These are phyloP conservation scores for Myotis planiceps DNA, from an alignment of 2,797 vertebrate species.

Conservation along the genomic window DNA sequence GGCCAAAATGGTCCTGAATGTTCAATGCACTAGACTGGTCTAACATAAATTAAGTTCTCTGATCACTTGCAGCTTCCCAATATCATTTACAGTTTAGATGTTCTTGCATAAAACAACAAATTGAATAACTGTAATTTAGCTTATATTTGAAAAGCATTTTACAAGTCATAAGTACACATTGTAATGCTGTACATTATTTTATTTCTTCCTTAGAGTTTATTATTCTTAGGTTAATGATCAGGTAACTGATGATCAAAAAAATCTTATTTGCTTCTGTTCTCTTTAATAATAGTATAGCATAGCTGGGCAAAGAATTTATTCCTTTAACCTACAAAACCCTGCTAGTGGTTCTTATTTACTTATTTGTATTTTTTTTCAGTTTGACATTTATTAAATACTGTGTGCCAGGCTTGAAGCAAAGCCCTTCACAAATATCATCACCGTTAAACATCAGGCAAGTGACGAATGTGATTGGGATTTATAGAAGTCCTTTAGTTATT, in stretches of 20 bases:
- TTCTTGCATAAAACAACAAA: neutral
- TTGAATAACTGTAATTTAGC: neutral
- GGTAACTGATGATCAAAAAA: neutral
- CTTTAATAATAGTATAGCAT: neutral
- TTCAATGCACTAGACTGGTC: neutral
- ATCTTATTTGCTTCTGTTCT: neutral
- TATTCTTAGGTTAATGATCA: slow-evolving; percentile 8
- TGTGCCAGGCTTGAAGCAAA: neutral
- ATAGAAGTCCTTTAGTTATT: neutral
- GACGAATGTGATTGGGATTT: neutral
- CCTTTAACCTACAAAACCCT: neutral
- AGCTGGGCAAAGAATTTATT: neutral
- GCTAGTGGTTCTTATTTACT: neutral
- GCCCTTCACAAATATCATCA: neutral
- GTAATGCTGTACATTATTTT: neutral
- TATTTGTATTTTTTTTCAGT: slow-evolving; percentile 4
- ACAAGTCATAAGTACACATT: neutral
- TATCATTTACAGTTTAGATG: neutral
- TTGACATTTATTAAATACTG: neutral
- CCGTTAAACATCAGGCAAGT: neutral
- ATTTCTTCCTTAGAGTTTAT: neutral
- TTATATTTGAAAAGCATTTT: neutral
- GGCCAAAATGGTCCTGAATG: neutral
- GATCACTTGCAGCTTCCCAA: neutral
- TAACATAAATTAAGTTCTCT: slow-evolving; percentile 20